Percentiles rank a stretch among this genome's conserved stretches.
Evolutionary conservation across 2,113 vertebrate species (phyloP).

Genomic region (Eublepharis macularius): DNA sequence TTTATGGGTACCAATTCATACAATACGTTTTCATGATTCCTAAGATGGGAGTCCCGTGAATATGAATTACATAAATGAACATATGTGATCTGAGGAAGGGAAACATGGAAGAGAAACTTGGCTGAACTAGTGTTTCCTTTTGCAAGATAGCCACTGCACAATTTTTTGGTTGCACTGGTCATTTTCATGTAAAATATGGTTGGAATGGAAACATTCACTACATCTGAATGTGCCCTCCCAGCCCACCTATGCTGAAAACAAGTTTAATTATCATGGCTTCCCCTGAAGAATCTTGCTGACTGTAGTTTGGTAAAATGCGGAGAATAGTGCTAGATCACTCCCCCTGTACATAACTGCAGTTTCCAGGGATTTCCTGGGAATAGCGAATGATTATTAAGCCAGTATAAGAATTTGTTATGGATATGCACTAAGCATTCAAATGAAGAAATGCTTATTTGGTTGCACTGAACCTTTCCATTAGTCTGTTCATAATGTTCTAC

Average conservation of each 20-base stretch:
- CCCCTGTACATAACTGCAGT: not conserved
- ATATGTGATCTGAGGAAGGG: not conserved
- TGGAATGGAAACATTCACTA: not conserved
- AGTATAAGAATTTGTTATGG: not conserved
- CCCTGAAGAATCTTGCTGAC: not conserved
- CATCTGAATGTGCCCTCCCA: not conserved
- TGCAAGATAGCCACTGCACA: not conserved
- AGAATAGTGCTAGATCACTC: no score
- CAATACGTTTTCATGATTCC: not conserved
- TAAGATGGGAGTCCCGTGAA: not conserved
- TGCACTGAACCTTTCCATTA: not conserved
- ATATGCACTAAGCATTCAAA: not conserved
- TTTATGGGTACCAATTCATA: not conserved
- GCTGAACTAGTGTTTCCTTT: not conserved
- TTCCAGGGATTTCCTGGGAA: not conserved
- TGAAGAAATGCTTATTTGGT: not conserved
- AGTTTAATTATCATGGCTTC: not conserved
- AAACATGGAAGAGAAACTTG: not conserved
- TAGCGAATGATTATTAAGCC: not conserved
- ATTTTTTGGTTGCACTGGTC: not conserved
- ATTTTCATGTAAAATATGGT: not conserved
- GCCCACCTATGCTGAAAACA: not conserved
- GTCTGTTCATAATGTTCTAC: slow-evolving; percentile 10
- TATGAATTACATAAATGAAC: not conserved
- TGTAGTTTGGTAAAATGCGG: not conserved